phyloP scores from a whole-genome alignment of 2,797 vertebrate genomes.

The Forpus xanthops region DNA sequence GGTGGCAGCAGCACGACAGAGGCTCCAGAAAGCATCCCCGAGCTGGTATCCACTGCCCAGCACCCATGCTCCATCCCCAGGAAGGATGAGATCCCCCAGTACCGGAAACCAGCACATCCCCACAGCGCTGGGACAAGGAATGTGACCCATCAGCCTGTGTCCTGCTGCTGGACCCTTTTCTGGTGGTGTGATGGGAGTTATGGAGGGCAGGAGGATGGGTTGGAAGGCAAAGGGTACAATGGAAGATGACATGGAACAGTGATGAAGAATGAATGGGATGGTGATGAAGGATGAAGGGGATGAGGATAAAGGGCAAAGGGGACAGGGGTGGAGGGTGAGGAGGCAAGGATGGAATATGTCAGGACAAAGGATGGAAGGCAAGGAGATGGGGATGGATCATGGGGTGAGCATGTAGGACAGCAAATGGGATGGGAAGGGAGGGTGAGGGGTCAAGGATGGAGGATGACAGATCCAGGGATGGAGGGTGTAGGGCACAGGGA shows the following conservation, averaged over 20 bases:
- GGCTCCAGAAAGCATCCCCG: not conserved
- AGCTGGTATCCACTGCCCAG: no score
- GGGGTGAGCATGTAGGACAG: not conserved
- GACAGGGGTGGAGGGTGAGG: rapidly evolving
- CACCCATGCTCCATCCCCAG: rapidly evolving
- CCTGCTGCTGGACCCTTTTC: not conserved
- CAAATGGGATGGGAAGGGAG: not conserved
- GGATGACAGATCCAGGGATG: no score
- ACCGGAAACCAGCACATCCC: not conserved
- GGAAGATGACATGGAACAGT: not conserved
- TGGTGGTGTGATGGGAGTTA: rapidly evolving
- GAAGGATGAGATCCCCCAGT: not conserved
- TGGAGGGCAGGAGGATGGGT: not conserved
- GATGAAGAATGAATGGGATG: not conserved
- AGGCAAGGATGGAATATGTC: not conserved
- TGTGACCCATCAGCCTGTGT: rapidly evolving
- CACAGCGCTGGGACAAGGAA: rapidly evolving
- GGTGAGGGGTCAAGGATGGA: not conserved
- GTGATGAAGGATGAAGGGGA: not conserved
- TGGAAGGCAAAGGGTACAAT: not conserved
- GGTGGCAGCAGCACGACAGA: not conserved
- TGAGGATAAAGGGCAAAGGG: not conserved
- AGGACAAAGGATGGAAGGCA: not conserved
- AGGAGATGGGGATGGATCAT: no score
- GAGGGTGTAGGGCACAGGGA: not conserved